Evolutionary conservation across 1,140 invertebrate species (phyloP), one percentile per base, ranked within the genome.

Genomic region (Sycophila sp.): DNA sequence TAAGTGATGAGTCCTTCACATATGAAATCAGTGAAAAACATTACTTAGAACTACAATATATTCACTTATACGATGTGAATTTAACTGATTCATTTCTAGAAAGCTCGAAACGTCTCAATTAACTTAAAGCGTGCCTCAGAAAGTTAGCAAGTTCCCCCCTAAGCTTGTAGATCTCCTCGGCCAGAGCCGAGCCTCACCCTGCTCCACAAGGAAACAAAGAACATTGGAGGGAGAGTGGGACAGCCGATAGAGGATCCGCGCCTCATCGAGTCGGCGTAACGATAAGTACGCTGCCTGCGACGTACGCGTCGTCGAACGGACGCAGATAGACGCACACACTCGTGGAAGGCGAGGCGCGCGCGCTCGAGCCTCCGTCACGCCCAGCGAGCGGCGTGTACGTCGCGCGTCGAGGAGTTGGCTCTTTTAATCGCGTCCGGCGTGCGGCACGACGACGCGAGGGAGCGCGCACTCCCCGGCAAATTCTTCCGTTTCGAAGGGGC

Each of bases 401-500:
- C 42, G 17, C 30, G 26, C 42, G n/a, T 30, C 17, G 7, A n/a
- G n/a, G n/a, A n/a, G n/a, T n/a, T n/a, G 13, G 17, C 55, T 58
- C 58, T 60, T 62, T 69, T 40, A 42, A 51, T 60, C 66, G 56
- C 66, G 55, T 62, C 58, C 66, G 66, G 66, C 56, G 42, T 69
- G 56, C n/a, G n/a, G 42, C 63, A 40, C 49, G 47, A 1, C 62
- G n/a, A 3, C 56, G 56, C 24, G 56, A 15, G 56, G 34, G 38
- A 56, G 53, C 36, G 30, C n/a, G 17, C 26, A 30, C 40, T 22
- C 30, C 3, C 2, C 34, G 13, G 10, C 42, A 17, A 62, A 62
- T 28, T 32, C 6, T 10, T 34, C 2, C 17, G 2, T 32, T n/a
- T 22, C 49, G 34, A 34, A 40, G 11, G 38, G n/a, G 38, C 2